phyloP scores from a whole-genome alignment of 2,888 invertebrate species.

The Cheilosia urbana region DNA sequence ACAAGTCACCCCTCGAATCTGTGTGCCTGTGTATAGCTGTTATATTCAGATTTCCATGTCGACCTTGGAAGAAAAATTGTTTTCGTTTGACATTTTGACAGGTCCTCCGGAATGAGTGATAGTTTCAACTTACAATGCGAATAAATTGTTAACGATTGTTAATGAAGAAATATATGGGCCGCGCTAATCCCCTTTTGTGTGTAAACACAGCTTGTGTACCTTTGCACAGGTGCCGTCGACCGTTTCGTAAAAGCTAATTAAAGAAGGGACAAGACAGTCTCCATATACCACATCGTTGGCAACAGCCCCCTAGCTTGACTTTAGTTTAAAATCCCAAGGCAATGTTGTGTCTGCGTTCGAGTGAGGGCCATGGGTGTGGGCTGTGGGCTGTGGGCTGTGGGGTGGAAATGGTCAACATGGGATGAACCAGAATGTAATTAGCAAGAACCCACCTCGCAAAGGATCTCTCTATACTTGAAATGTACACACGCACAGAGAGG shows the following conservation, averaged over 20 bases:
- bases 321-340: not conserved
- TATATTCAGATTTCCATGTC: conserved; percentile 37
- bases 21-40: conserved; percentile 3
- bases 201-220: conserved; percentile 16
- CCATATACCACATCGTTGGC: conserved; percentile 3
- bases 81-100: conserved; percentile 52
- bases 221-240: not conserved
- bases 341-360: conserved; percentile 18
- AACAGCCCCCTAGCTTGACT: not conserved
- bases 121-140: conserved; percentile 19
- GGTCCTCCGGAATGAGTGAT: conserved; percentile 2
- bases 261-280: not conserved
- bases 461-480: not conserved
- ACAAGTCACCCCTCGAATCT: too few relatives aligned
- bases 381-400: too few relatives aligned
- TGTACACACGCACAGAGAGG: not conserved
- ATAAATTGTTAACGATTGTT: conserved; percentile 15
- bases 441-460: conserved; percentile 9
- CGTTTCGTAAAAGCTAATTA: conserved; percentile 36
- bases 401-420: conserved; percentile 29
- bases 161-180: conserved; percentile 33
- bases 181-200: conserved; percentile 12
- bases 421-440: conserved; percentile 44
- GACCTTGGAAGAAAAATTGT: conserved; percentile 60
- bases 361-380: not conserved